Evolutionary conservation across 2,113 vertebrate species (phyloP), one percentile per base, ranked within the genome.

Genomic region (Prionailurus bengalensis): DNA sequence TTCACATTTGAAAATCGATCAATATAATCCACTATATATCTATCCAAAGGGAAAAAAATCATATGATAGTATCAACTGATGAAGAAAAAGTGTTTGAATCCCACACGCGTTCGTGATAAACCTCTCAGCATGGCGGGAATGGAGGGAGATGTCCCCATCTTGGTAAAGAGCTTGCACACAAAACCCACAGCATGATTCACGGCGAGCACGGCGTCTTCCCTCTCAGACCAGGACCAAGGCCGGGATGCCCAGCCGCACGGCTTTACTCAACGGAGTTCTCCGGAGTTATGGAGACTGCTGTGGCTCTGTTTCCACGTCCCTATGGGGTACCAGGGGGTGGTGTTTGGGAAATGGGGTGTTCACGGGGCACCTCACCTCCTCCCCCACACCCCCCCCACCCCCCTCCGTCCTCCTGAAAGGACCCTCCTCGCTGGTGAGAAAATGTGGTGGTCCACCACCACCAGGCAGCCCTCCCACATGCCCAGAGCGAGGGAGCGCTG

Each of bases 141-240:
- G 42, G 14, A 27, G 27, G 63, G 42, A 45, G 42, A 9, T 4
- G 9, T 1, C 42, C 4, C 73, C 7, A 4, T 16, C 42, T 9
- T 31, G 73, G 73, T 48, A 31, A 76, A 48, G 73, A 31, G 73
- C 25, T 1, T 0, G 7, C 9, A 48, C 73, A 16, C 36, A 23
- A 70, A 39, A 14, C 21, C 0, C 7, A 29, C 7, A 12, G 13
- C 4, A 4, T 25, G 7, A 39, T 15, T 27, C 1, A 14, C 23
- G 1, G 39, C 27, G 25, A 74, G 73, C 39, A 27, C 39, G 2
- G 1, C 2, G 2, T 11, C 73, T 3, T 7, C 14, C 25, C 14
- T 15, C 25, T 9, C 2, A 4, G 73, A 45, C 42, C 42, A 4
- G 25, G 39, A 27, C 3, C 70, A 45, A 29, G 73, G 42, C 73